Conservation (phyloP, 2,113 vertebrate genomes). For the Nothoprocta pentlandii region DNA sequence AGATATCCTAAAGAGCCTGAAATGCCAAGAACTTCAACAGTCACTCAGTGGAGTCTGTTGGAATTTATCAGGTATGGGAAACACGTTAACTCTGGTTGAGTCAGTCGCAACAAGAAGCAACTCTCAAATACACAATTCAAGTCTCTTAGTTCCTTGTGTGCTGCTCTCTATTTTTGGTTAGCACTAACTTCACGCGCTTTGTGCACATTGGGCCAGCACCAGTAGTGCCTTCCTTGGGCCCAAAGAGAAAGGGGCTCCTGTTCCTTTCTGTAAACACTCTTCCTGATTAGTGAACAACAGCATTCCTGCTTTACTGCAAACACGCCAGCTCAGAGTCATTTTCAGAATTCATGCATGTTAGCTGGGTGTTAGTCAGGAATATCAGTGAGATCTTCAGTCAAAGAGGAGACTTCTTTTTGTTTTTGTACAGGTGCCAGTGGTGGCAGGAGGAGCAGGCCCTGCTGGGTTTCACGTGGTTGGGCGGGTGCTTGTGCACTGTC, state of each 20-base stretch:
- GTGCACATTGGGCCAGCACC: neutral
- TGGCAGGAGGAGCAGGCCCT: neutral
- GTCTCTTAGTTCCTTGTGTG: neutral
- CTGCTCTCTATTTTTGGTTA: neutral
- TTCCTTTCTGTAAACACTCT: neutral
- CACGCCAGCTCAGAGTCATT: neutral
- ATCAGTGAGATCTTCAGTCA: neutral
- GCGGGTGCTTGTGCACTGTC: neutral
- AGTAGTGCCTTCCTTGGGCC: neutral
- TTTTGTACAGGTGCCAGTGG: neutral
- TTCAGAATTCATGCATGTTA: neutral
- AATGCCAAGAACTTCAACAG: neutral
- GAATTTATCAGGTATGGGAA: neutral
- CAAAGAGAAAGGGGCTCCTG: neutral
- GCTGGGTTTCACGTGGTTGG: neutral
- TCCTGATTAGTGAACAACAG: neutral
- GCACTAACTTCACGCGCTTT: neutral
- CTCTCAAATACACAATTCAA: neutral
- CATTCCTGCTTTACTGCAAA: neutral
- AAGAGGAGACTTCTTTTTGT: neutral
- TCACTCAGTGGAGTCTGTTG: neutral
- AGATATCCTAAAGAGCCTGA: neutral
- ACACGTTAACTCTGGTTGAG: neutral
- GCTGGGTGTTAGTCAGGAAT: neutral
- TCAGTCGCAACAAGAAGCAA: neutral